phyloP scores from a whole-genome alignment of 2,797 vertebrate genomes.

The Chelonia mydas region DNA sequence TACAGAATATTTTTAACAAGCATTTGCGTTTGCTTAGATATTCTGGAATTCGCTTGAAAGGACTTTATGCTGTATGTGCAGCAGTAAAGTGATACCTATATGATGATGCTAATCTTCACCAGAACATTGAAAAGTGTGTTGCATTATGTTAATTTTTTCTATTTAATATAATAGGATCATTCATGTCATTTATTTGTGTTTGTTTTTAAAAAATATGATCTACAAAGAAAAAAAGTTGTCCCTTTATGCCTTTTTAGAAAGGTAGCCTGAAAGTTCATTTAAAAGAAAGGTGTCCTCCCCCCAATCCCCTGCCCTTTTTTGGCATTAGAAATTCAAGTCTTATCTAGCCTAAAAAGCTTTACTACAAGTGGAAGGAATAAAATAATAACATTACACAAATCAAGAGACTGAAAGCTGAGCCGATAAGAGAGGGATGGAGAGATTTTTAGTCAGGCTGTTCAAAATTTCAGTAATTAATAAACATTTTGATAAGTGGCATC shows the following conservation, averaged over 20 bases:
- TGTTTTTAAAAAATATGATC: neutral
- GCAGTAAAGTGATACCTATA: neutral
- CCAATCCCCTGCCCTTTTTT: neutral
- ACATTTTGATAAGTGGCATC: neutral
- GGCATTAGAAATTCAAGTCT: neutral
- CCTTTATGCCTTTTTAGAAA: neutral
- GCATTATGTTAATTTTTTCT: neutral
- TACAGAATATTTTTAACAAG: neutral
- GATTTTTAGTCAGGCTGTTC: neutral
- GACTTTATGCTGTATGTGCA: neutral
- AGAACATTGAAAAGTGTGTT: neutral
- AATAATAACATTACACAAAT: neutral
- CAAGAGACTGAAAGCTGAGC: neutral
- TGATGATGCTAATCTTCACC: neutral
- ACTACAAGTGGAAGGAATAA: neutral
- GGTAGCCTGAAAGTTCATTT: neutral
- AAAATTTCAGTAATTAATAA: neutral
- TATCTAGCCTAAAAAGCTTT: neutral
- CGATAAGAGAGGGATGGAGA: neutral
- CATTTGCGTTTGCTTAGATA: neutral
- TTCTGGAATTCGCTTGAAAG: neutral
- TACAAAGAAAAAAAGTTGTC: neutral
- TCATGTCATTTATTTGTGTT: neutral
- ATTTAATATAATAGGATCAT: neutral
- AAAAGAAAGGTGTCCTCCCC: neutral